phyloP scores from a whole-genome alignment of 2,888 invertebrate genomes.

The Phalera bucephala region DNA sequence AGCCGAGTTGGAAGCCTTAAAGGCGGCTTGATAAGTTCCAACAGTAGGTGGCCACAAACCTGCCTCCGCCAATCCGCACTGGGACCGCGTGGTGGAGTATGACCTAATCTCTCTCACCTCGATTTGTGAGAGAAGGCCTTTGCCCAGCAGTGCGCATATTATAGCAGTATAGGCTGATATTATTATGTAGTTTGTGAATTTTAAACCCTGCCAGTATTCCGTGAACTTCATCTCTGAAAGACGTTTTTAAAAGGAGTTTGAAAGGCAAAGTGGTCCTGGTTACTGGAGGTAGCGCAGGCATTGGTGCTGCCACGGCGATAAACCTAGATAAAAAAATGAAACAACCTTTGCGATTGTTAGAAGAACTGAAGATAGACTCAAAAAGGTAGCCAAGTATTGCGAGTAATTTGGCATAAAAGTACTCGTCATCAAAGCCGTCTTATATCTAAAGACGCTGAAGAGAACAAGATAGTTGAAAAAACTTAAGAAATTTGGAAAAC shows the following conservation, averaged over 20 bases:
- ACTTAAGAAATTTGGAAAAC: conserved; percentile 16
- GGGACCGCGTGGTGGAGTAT: no score
- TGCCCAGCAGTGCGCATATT: no score
- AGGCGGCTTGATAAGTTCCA: no score
- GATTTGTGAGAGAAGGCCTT: no score
- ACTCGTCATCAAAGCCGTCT: conserved; percentile 13
- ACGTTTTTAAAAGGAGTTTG: conserved; percentile 36
- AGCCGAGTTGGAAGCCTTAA: no score
- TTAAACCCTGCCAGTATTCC: no score
- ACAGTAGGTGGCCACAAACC: no score
- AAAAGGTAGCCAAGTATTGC: conserved; percentile 29
- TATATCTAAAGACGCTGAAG: conserved; percentile 13
- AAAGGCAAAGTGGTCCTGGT: conserved; percentile 47
- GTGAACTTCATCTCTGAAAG: no score
- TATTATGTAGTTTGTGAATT: no score
- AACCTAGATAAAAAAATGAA: conserved; percentile 38
- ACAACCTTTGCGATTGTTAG: conserved; percentile 44
- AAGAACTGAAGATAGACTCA: conserved; percentile 41
- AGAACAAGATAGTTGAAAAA: conserved; percentile 6
- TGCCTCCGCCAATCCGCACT: no score
- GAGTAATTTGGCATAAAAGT: conserved; percentile 17
- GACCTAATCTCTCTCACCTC: no score
- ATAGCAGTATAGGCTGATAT: no score
- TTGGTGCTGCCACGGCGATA: conserved; percentile 46
- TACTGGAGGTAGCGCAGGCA: conserved; percentile 48